phyloP scores from a whole-genome alignment of 1,140 invertebrate genomes.

The Leptinotarsa undecemlineata region DNA sequence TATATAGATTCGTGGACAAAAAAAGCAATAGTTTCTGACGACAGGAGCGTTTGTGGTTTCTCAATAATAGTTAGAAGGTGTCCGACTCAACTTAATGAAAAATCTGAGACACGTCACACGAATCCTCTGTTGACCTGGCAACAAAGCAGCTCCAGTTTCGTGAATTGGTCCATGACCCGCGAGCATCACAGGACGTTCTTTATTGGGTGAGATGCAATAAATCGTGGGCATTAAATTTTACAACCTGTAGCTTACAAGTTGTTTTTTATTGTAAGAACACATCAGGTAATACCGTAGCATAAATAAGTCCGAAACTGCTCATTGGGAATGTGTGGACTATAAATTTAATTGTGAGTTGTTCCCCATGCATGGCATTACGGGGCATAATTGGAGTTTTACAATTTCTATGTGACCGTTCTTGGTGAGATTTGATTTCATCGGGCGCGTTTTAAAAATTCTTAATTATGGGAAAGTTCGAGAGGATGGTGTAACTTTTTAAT shows the following conservation, averaged over 20 bases:
- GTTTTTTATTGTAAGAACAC: conserved; percentile 37
- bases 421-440: not conserved
- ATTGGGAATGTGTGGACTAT: conserved; percentile 34
- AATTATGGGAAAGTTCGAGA: not conserved
- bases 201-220: conserved; percentile 38
- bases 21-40: too few species aligned
- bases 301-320: conserved; percentile 39
- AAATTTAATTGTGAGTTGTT: conserved; percentile 38
- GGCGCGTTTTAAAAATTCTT: not conserved
- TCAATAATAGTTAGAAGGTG: not conserved
- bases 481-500: not conserved
- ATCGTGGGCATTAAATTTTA: conserved; percentile 39
- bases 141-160: conserved; percentile 31
- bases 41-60: too few species aligned
- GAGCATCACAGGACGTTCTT: conserved; percentile 34
- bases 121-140: not conserved
- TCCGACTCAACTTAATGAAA: too few species aligned
- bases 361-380: conserved; percentile 22
- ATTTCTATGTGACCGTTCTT: not conserved
- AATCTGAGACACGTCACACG: too few species aligned
- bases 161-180: conserved; percentile 35
- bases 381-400: conserved; percentile 28
- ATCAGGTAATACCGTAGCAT: conserved; percentile 35
- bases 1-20: too few species aligned
- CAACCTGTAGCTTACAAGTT: conserved; percentile 35